Base-by-base conservation (phyloP, 2,888 invertebrate genomes). In the Ectemnius continuus region DNA sequence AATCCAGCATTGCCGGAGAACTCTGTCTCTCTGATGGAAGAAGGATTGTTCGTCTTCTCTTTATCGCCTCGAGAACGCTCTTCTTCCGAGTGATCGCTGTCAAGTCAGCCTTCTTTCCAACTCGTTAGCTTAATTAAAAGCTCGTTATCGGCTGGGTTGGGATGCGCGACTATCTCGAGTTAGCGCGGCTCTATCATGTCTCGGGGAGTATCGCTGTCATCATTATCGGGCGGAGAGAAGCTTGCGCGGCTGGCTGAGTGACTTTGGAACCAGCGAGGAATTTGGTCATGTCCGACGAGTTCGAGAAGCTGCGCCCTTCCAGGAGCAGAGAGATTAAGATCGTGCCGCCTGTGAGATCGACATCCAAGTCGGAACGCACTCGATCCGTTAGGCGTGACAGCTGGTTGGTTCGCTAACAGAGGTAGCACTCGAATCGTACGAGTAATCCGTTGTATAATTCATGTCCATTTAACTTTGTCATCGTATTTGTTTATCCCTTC, bases 71-170 rank as follows among this genome's bases (percentile, higher is more conserved):
- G 0, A 1, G 36, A 36, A 8, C 8, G 1, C 8, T 36, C 36
- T 36, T 11, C 36, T 36, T 36, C 36, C 36, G 36, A 36, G 6
- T 36, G 36, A 6, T 36, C 36, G 36, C 8, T 11, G 36, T 6
- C 36, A 36, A 36, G 2, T 8, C 69, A 70, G 69, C 14, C 72
- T 73, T 73, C 71, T 73, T 78, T 73, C 66, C 66, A 67, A 73
- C 79, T 86, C 76, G 84, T 85, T 86, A 86, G 85, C 81, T 82
- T 84, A 80, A 86, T 86, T 86, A 84, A 82, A 82, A 76, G 82
- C 84, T 85, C 82, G 81, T 86, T 86, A 86, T 85, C 86, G 81
- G 72, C 46, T 66, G 76, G 68, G 70, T 61, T 59, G 63, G 56
- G 66, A 60, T 6, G n/a, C 60, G 56, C 70, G 56, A 61, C 72